Evolutionary conservation across 2,888 invertebrate species (phyloP), one percentile per base, ranked within the genome.

Genomic region (Papilio gigon): DNA sequence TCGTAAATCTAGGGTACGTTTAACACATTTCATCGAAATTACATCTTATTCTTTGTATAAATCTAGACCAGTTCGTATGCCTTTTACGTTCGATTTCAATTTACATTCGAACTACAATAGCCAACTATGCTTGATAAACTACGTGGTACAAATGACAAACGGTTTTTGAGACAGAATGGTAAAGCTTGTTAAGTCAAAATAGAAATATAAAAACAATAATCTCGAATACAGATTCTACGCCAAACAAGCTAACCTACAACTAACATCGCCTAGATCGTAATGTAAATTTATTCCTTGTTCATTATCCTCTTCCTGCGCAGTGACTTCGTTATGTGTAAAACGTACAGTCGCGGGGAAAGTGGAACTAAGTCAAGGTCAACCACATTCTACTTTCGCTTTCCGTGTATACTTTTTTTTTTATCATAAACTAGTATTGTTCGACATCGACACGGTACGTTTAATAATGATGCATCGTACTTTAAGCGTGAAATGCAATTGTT

Each of bases 311-410:
- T n/a, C n/a, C n/a, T 8, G 22, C 42, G 9, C 56, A 67, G 60
- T 20, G 47, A 53, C 42, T 60, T 37, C 35, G 25, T 47, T 17
- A 50, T 35, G 30, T 64, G 50, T 47, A 44, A 17, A 44, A 11
- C 50, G 5, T 47, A 6, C 50, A 12, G n/a, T 30, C 50, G 22
- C 64, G 30, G 60, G 20, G 60, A 68, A 68, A 68, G 50, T 68
- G 50, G 71, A 77, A 72, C 73, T 74, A 56, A 70, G 78, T 75
- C 76, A 79, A 77, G 78, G 78, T 74, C 67, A 42, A 37, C 66
- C 58, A 65, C 70, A 72, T 67, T 58, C 73, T 75, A 63, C 58
- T 20, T 30, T 44, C 58, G 14, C 44, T 35, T 11, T 64, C 33
- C 27, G 1, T n/a, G 11, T 25, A n/a, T n/a, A n/a, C 12, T 17